phyloP scores from a whole-genome alignment of 2,113 vertebrate genomes.

The Potamarius usumacintae region DNA sequence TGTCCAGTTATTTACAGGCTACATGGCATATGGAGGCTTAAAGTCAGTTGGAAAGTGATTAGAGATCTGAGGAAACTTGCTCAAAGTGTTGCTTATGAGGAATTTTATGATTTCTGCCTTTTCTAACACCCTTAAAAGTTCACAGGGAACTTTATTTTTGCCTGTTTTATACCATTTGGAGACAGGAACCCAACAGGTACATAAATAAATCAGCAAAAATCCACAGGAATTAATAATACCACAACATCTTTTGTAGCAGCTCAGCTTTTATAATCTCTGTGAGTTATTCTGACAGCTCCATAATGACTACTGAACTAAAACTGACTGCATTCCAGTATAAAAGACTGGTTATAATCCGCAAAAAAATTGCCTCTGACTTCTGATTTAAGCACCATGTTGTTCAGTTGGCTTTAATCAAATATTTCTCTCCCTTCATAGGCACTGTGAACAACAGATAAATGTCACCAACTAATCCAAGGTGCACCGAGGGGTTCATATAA shows the following conservation, averaged over 20 bases:
- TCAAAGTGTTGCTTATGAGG: not conserved
- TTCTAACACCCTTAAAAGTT: not conserved
- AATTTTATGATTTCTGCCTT: not conserved
- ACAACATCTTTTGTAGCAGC: not conserved
- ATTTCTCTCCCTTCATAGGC: not conserved
- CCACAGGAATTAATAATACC: not conserved
- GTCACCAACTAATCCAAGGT: not conserved
- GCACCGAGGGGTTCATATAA: not conserved
- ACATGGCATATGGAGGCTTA: slow-evolving; percentile 3
- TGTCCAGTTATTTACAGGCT: slow-evolving; percentile 19
- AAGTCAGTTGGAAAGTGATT: not conserved
- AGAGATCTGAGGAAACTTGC: not conserved
- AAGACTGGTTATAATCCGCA: not conserved
- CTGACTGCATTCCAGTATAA: slow-evolving; percentile 3
- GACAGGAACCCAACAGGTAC: not conserved
- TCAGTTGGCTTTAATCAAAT: not conserved
- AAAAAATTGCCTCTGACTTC: not conserved
- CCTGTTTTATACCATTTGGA: not conserved
- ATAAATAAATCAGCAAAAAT: not conserved
- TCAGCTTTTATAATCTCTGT: slow-evolving; percentile 1
- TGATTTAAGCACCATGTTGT: not conserved
- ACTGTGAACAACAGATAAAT: not conserved
- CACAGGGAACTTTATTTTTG: not conserved
- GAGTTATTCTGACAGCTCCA: slow-evolving; percentile 24
- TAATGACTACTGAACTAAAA: slow-evolving; percentile 26